These are phyloP conservation scores for Campaea margaritaria DNA, from an alignment of 2,888 invertebrate species.

Conservation along the genomic window DNA sequence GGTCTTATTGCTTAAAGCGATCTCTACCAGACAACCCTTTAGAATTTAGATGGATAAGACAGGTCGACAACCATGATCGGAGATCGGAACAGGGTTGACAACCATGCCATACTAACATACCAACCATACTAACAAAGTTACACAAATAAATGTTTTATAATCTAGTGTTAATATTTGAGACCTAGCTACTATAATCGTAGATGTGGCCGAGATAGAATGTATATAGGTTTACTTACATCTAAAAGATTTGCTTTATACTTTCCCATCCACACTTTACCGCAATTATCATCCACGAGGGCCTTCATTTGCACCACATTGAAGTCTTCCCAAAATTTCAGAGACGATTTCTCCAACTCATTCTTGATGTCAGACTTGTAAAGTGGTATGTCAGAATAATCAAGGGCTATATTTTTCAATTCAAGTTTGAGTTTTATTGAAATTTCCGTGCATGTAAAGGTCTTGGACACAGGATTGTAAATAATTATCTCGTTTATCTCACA, in stretches of 20 bases:
- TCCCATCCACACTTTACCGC: not conserved
- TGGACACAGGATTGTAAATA: not conserved
- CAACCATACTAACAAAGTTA: no score
- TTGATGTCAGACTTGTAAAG: not conserved
- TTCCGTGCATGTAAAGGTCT: not conserved
- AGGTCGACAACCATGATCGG: no score
- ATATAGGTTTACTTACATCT: constrained; percentile 4
- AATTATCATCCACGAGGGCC: not conserved
- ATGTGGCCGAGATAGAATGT: not conserved
- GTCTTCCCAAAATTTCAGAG: not conserved
- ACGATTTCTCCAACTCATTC: not conserved
- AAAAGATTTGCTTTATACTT: not conserved
- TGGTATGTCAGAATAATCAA: constrained; percentile 1
- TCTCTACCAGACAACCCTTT: no score
- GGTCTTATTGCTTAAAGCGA: no score
- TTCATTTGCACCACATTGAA: not conserved
- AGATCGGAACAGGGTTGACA: no score
- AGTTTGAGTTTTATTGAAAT: not conserved
- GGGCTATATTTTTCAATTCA: not conserved
- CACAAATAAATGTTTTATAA: no score
- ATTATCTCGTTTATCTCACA: constrained; percentile 27
- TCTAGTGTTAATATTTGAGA: no score
- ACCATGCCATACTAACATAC: no score
- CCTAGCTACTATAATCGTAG: no score
- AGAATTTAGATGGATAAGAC: no score